A percentile compares a stretch with the other conserved stretches of the same genome.
Conservation (phyloP, 2,113 vertebrate genomes). For the Tor tambroides region DNA sequence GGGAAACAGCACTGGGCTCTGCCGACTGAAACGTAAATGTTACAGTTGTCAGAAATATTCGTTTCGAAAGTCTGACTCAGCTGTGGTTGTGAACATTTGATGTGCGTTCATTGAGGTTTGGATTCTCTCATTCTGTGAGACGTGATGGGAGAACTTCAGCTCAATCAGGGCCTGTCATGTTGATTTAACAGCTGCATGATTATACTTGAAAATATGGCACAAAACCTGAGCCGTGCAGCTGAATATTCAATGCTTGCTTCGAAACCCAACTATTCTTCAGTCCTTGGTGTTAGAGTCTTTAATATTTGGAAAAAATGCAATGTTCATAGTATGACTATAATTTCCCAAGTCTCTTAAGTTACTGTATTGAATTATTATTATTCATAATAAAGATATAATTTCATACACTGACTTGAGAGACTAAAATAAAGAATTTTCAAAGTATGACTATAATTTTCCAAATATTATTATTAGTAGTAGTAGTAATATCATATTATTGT, state of each 20-base stretch:
- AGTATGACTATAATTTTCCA: background rate
- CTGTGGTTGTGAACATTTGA: slow-evolving; percentile 24
- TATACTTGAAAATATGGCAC: background rate
- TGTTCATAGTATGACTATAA: background rate
- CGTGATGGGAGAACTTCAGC: slow-evolving; percentile 1
- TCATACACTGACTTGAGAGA: too few species aligned
- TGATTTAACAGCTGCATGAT: slow-evolving; percentile 19
- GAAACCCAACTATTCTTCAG: background rate
- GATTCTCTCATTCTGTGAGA: slow-evolving; percentile 5
- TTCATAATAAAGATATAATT: background rate
- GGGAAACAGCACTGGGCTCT: slow-evolving; percentile 5
- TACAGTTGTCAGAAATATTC: slow-evolving; percentile 2
- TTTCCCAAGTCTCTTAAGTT: background rate
- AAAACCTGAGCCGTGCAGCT: background rate
- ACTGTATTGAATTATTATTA: background rate
- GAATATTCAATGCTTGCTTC: slow-evolving; percentile 8
- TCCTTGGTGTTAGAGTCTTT: background rate
- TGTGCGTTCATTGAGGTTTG: slow-evolving; percentile 14
- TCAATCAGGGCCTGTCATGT: background rate
- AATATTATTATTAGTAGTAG: background rate
- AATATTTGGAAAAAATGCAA: background rate
- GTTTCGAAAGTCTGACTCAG: slow-evolving; percentile 23
- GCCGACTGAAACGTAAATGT: slow-evolving; percentile 3
- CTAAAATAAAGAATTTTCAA: too few species aligned
- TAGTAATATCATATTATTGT: background rate